Evolutionary conservation across 2,113 vertebrate genomes (phyloP).

Genomic region (Tor tambroides): DNA sequence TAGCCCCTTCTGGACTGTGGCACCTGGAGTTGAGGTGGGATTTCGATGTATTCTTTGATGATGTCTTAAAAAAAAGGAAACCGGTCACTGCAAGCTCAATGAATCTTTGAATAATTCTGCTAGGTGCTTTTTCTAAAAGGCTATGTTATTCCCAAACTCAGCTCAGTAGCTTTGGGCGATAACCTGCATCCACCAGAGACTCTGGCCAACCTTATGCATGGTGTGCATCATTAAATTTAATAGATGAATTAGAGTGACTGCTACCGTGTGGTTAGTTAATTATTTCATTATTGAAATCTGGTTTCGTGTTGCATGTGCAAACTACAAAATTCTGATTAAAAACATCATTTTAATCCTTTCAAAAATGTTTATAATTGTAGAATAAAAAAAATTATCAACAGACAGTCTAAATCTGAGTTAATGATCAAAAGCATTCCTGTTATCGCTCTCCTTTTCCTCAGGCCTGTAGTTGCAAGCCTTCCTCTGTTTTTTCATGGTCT

Average conservation of each 20-base stretch:
- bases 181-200: constrained; percentile 7
- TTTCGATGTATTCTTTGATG: constrained; percentile 4
- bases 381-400: constrained; percentile 78
- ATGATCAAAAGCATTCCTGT: constrained; percentile 75
- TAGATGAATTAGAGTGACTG: not conserved
- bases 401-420: constrained; percentile 75
- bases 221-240: constrained; percentile 11
- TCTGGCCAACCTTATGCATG: not conserved
- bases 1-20: constrained; percentile 3
- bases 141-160: constrained; percentile 4
- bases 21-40: not conserved
- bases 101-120: not conserved
- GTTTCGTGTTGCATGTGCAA: constrained; percentile 27
- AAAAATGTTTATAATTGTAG: constrained; percentile 71
- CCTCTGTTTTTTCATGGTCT: constrained; percentile 79
- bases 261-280: constrained; percentile 20
- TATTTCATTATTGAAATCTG: constrained; percentile 6
- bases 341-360: constrained; percentile 12
- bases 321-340: constrained; percentile 21
- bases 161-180: constrained; percentile 13
- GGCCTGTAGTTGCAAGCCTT: constrained; percentile 70
- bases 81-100: not conserved
- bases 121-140: not conserved
- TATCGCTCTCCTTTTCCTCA: constrained; percentile 62
- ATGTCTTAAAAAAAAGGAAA: not conserved